Percentiles rank a stretch among this genome's conserved stretches.
Conservation (phyloP, 2,888 invertebrate species). For the Philhelius pedissequus region DNA sequence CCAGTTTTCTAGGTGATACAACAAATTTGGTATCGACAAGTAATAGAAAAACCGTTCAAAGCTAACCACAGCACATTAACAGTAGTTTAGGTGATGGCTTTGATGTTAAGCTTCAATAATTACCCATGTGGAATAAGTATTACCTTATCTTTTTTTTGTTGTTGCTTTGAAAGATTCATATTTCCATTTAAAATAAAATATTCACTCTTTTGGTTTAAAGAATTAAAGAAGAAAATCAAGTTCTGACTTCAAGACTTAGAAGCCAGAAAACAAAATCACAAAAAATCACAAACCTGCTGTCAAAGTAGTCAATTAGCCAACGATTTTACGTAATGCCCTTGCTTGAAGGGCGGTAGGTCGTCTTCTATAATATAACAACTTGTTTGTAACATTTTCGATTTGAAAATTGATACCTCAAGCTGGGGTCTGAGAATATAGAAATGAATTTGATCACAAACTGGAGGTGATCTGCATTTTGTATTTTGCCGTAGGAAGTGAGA, state of each 20-base stretch:
- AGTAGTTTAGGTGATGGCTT: neutral
- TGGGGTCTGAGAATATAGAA: neutral
- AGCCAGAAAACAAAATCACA: neutral
- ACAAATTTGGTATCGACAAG: neutral
- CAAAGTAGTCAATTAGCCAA: neutral
- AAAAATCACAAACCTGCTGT: neutral
- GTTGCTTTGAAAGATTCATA: neutral
- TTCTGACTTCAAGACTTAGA: neutral
- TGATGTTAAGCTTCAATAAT: neutral
- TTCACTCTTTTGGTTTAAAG: neutral
- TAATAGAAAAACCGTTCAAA: neutral
- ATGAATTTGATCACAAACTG: neutral
- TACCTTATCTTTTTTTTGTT: neutral
- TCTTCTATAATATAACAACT: neutral
- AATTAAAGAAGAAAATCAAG: neutral
- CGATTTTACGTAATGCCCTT: conserved; percentile 1
- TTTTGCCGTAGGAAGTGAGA: neutral
- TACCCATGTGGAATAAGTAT: neutral
- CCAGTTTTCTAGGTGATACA: neutral
- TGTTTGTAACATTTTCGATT: neutral
- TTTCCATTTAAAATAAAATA: neutral
- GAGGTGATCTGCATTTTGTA: neutral
- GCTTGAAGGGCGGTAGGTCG: neutral
- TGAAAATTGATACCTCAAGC: neutral
- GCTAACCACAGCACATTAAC: neutral